A percentile compares a stretch with the other conserved stretches of the same genome.
Conservation (phyloP, 2,888 invertebrate genomes). For the Hymenopus coronatus region DNA sequence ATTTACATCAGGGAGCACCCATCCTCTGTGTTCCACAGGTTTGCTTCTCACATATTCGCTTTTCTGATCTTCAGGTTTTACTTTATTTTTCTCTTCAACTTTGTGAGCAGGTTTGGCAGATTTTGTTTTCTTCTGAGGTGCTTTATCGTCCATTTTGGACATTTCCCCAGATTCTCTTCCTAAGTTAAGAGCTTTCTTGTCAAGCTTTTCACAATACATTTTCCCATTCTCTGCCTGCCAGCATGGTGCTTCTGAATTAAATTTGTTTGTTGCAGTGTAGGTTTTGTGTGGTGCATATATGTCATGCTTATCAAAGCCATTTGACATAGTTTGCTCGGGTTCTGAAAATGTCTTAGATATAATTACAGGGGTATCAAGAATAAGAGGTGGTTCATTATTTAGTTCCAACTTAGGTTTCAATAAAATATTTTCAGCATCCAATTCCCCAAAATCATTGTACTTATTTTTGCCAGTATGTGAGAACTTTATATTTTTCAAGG, state of each 20-base stretch:
- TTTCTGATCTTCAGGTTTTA: not conserved
- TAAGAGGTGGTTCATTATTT: not conserved
- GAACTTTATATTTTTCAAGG: not conserved
- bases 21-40: not conserved
- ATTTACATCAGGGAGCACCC: not conserved
- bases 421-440: not conserved
- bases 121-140: not conserved
- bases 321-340: not conserved
- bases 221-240: not conserved
- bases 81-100: not conserved
- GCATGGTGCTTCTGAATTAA: not conserved
- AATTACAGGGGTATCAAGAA: not conserved
- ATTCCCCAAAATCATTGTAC: not conserved
- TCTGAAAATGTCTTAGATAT: not conserved
- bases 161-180: not conserved
- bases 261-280: not conserved
- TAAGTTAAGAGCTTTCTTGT: not conserved
- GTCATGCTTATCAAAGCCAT: not conserved
- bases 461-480: not conserved
- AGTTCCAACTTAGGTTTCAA: not conserved
- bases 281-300: not conserved
- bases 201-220: not conserved
- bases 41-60: not conserved
- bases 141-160: not conserved
- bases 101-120: not conserved